These are phyloP conservation scores for Cloeon dipterum DNA, from an alignment of 2,888 invertebrate genomes.

Conservation along the genomic window DNA sequence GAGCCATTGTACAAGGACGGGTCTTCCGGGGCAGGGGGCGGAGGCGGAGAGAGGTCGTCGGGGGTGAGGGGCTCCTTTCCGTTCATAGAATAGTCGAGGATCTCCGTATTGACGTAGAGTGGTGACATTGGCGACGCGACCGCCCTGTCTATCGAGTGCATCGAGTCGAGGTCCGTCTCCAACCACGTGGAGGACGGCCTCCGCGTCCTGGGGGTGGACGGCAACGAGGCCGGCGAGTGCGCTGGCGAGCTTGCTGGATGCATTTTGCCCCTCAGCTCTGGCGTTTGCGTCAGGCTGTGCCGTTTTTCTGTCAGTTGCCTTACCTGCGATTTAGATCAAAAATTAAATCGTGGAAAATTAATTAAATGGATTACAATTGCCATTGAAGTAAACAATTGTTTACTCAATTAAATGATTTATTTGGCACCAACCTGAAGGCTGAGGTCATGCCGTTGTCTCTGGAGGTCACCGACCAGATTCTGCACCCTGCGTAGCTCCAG, in stretches of 20 bases:
- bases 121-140: conserved; percentile 1
- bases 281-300: conserved; percentile 38
- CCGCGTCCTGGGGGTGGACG: background rate
- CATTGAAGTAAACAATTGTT: no score
- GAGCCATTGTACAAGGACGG: conserved; percentile 1
- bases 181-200: conserved; percentile 52
- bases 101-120: conserved; percentile 43
- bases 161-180: conserved; percentile 75
- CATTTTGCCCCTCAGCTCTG: conserved; percentile 15
- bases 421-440: no score
- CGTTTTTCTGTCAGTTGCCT: conserved; percentile 63
- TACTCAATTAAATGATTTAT: no score
- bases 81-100: no score
- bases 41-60: conserved; percentile 15
- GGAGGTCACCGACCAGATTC: conserved; percentile 61
- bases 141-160: conserved; percentile 36
- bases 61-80: no score
- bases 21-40: conserved; percentile 13
- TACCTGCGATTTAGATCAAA: no score
- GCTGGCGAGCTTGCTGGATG: background rate
- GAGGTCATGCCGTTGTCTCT: conserved; percentile 63
- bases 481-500: conserved; percentile 62
- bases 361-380: no score
- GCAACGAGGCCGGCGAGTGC: no score
- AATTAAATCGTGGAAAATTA: no score